phyloP scores from a whole-genome alignment of 2,888 invertebrate species.

The Endotricha flammealis region DNA sequence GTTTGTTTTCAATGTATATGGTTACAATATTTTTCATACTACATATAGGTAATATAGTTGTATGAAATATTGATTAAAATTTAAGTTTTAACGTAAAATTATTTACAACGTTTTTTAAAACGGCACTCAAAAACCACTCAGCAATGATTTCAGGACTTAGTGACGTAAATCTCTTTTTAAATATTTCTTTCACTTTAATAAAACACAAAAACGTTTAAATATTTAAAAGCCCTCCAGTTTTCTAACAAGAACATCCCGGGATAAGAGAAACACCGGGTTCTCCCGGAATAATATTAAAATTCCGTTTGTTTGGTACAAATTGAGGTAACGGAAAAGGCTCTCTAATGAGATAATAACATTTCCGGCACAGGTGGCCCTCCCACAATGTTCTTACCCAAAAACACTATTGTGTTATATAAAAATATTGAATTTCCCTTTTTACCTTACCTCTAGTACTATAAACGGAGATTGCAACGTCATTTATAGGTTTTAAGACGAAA shows the following conservation, averaged over 20 bases:
- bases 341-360: conserved; percentile 67
- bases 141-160: no score
- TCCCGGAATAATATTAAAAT: conserved; percentile 51
- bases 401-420: conserved; percentile 10
- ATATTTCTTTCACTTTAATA: conserved; percentile 4
- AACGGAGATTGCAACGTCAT: conserved; percentile 5
- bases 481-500: neutral
- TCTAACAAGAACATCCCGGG: conserved; percentile 36
- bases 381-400: conserved; percentile 20
- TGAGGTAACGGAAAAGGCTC: conserved; percentile 52
- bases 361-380: conserved; percentile 44
- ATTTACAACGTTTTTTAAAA: no score
- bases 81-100: no score
- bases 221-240: conserved; percentile 15
- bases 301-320: conserved; percentile 57
- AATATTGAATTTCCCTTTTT: conserved; percentile 8
- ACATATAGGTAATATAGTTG: no score
- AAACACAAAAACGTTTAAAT: conserved; percentile 15
- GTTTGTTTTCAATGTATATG: no score
- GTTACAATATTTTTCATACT: no score
- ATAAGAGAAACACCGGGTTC: conserved; percentile 37
- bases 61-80: no score
- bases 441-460: conserved; percentile 7
- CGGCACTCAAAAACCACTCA: no score
- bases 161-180: neutral